Percentiles rank a stretch among this genome's conserved stretches.
Evolutionary conservation across 1,140 invertebrate genomes (phyloP).

Genomic region (Lepidotrigona ventralis): DNA sequence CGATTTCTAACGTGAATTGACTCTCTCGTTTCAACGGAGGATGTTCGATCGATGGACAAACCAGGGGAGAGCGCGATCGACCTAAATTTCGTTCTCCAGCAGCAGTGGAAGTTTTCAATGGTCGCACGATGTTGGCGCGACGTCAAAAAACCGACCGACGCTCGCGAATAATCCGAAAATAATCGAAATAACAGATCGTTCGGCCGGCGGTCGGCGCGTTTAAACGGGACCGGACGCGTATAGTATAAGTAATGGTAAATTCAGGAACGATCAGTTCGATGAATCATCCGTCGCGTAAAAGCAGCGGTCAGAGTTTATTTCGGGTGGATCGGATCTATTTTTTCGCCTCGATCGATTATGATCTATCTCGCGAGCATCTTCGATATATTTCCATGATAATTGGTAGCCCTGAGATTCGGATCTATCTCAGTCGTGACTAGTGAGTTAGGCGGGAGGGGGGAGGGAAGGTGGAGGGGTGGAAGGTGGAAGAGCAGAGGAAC

Average conservation of each 20-base stretch:
- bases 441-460: no score
- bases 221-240: constrained; percentile 19
- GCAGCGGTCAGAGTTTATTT: constrained; percentile 53
- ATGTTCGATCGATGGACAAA: constrained; percentile 13
- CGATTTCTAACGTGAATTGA: constrained; percentile 35
- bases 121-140: background rate
- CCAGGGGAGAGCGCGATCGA: constrained; percentile 5
- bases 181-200: constrained; percentile 2
- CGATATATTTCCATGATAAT: constrained; percentile 50
- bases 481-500: background rate
- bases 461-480: no score
- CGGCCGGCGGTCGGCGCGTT: background rate
- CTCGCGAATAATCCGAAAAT: constrained; percentile 2
- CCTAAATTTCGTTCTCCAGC: constrained; percentile 16
- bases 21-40: background rate
- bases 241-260: constrained; percentile 31
- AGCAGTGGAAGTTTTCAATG: background rate
- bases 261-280: constrained; percentile 15
- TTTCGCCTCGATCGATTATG: constrained; percentile 55
- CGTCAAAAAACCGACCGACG: background rate
- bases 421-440: no score
- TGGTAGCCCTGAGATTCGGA: constrained; percentile 55
- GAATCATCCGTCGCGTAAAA: constrained; percentile 48
- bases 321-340: constrained; percentile 60
- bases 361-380: constrained; percentile 31